Base-by-base conservation (phyloP, 2,888 invertebrate species). In the Helicoverpa assulta region DNA sequence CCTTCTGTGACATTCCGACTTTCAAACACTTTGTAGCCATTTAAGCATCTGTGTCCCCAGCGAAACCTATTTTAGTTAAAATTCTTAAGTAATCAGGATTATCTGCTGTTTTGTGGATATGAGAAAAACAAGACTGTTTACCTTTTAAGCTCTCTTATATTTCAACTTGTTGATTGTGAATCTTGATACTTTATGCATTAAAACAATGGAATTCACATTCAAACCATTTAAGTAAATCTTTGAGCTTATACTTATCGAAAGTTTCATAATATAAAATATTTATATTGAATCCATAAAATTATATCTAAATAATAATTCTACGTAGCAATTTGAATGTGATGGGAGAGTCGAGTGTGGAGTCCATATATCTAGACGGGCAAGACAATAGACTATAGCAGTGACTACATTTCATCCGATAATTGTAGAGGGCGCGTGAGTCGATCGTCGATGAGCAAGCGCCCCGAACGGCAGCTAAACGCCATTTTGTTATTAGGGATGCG, bases 341-440 rank as follows among this genome's bases (percentile, higher is more conserved):
- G 77, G 75, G 82, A 81, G 79, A 83, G 67, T 62, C 66, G 69
- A 78, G 78, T 76, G 79, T 82, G 62, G 79, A 84, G 83, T 82
- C 84, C 83, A 83, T 87, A 85, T 83, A 82, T 81, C 81, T 85
- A 82, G 83, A 83, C 84, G 83, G 84, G 86, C 85, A 85, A 89
- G 85, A 90, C 89, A 92, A 90, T 90, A 90, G 90, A 85, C 84
- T 86, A 87, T 87, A 81, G 83, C 85, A 83, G 86, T 85, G 87
- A 86, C 89, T 87, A 91, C 91, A 92, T 91, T 92, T 92, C 90
- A 92, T 90, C 86, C 86, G 84, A 87, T 93, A 92, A 93, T 93
- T 92, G 91, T 87, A 89, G 88, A 89, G 91, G 87, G 86, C 88
- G 84, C 87, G 86, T 84, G 84, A 84, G 84, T 78, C 80, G 86